Evolutionary conservation across 2,888 invertebrate genomes (phyloP), one percentile per base, ranked within the genome.

Genomic region (Scaptomyza reducta): DNA sequence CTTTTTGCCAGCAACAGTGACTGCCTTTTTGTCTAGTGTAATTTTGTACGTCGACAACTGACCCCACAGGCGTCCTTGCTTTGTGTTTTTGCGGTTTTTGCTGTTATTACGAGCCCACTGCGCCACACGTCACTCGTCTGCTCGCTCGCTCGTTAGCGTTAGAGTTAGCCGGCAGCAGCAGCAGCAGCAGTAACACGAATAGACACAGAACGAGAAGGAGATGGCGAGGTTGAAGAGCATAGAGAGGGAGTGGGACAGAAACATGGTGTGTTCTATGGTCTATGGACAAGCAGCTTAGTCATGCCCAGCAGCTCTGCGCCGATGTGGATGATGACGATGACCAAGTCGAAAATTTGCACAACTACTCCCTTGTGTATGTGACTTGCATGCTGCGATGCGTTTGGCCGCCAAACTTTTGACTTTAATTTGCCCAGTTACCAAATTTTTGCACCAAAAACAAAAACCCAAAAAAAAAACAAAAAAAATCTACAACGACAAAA

Each of bases 361-460:
- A 9, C 14, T n/a, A 49, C 47, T 74, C 35, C 57, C 49, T 31
- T 42, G 54, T 63, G 81, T 77, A 81, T 81, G 81, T 81, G 81
- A 81, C 81, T 72, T 74, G 81, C 81, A 81, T 81, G 81, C 87
- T 6, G 38, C 33, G 33, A 10, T 31, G 31, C 31, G 31, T 31
- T 47, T 74, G 69, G 66, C 58, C 69, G 74, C 71, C 87, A 87
- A 81, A 87, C 53, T 87, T 81, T 83, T 77, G 81, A 77, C 80
- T 86, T 83, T 71, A 83, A 86, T 79, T 86, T 86, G 62, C 62
- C 77, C 73, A 73, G 84, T 70, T 70, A 71, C 77, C 65, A 77
- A 77, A 57, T 78, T 79, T 33, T 13, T 38, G 14, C 38, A 38
- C 14, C 14, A 38, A 38, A 38, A 38, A 38, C 6, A 38, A 38